A percentile compares a stretch with the other conserved stretches of the same genome.
phyloP scores from a whole-genome alignment of 2,113 vertebrate genomes.

The Struthio camelus region DNA sequence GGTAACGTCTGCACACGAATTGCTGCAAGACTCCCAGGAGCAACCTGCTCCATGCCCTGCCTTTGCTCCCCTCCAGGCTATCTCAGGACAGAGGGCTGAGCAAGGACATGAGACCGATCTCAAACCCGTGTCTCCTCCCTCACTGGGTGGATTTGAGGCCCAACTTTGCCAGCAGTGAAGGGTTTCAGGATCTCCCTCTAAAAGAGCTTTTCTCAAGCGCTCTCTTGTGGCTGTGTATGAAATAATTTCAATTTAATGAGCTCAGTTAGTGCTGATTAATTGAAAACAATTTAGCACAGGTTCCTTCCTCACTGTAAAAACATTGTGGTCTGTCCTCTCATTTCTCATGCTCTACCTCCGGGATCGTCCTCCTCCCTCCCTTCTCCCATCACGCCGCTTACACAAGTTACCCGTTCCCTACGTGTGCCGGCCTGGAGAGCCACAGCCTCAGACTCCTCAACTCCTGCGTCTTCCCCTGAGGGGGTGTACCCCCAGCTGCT shows the following conservation, averaged over 20 bases:
- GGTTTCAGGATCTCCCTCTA: background rate
- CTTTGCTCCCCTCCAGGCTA: fast-evolving
- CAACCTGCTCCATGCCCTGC: background rate
- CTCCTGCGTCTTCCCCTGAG: background rate
- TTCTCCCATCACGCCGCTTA: background rate
- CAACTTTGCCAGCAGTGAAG: background rate
- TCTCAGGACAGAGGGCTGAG: background rate
- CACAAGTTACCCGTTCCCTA: background rate
- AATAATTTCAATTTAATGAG: constrained; percentile 21
- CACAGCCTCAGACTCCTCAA: constrained; percentile 7
- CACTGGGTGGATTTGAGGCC: background rate
- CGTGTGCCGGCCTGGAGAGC: background rate
- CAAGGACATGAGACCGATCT: background rate
- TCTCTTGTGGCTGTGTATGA: background rate
- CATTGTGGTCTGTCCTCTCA: background rate
- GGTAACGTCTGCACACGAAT: background rate
- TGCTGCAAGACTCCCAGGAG: background rate
- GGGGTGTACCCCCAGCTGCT: too few species aligned
- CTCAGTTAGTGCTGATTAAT: constrained; percentile 42
- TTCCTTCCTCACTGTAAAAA: constrained; percentile 22
- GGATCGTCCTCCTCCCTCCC: background rate
- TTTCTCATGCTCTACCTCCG: background rate
- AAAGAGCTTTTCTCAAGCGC: background rate
- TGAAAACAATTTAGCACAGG: background rate
- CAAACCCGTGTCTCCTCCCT: background rate